These are phyloP conservation scores for Sciurus vulgaris DNA, from an alignment of 2,797 vertebrate species.

Conservation along the genomic window DNA sequence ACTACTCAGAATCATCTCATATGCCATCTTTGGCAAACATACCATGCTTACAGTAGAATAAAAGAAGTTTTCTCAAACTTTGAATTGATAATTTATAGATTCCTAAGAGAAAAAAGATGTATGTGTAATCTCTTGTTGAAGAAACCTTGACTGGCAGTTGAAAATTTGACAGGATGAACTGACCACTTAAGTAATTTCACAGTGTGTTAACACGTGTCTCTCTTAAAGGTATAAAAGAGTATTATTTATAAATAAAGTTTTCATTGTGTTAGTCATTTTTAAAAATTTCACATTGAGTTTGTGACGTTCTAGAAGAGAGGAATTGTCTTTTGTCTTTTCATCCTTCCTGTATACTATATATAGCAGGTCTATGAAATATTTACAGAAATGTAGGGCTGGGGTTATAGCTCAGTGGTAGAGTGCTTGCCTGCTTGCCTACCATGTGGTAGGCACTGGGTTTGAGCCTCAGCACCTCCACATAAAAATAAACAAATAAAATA, in stretches of 20 bases:
- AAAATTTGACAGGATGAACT: not conserved
- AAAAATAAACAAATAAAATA: too few species aligned
- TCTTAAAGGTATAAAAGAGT: conserved; percentile 10
- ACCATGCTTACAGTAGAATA: not conserved
- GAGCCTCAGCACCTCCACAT: too few species aligned
- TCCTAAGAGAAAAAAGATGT: not conserved
- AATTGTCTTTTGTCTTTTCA: not conserved
- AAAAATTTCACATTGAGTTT: conserved; percentile 47
- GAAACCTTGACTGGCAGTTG: not conserved
- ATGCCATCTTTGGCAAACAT: not conserved
- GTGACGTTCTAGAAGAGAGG: conserved; percentile 38
- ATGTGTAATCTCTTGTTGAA: not conserved
- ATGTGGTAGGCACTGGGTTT: too few species aligned
- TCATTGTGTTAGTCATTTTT: conserved; percentile 19
- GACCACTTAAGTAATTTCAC: not conserved
- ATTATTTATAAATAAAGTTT: conserved; percentile 59
- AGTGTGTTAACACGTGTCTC: not conserved
- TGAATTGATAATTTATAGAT: not conserved
- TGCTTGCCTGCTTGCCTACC: too few species aligned
- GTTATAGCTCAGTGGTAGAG: too few species aligned
- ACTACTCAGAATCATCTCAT: not conserved
- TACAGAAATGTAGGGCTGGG: not conserved
- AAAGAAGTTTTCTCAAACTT: not conserved
- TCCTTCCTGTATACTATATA: not conserved
- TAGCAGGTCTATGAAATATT: not conserved